Percentiles rank a stretch among this genome's conserved stretches.
Conservation (phyloP, 2,888 invertebrate species). For the Nomada fabriciana region DNA sequence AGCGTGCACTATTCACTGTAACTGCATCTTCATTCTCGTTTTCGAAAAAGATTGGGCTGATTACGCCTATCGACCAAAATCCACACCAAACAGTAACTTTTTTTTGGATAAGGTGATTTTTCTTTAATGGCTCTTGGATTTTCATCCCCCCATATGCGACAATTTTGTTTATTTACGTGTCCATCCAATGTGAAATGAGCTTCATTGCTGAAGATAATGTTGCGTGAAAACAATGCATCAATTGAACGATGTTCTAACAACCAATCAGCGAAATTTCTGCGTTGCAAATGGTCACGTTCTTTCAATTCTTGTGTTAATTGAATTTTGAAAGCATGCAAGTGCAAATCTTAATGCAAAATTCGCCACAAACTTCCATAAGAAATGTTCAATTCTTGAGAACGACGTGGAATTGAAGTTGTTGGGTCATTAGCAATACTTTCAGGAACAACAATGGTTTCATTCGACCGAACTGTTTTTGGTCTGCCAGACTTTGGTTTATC, state of each 20-base stretch:
- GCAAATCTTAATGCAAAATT: constrained; percentile 5
- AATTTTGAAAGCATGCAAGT: not conserved
- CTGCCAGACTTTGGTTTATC: not conserved
- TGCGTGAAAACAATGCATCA: constrained; percentile 11
- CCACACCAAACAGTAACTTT: constrained; percentile 80
- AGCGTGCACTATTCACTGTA: not conserved
- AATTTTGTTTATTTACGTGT: no score
- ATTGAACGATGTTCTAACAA: constrained; percentile 14
- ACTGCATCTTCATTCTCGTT: constrained; percentile 46
- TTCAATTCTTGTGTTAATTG: not conserved
- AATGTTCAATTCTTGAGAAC: constrained; percentile 17
- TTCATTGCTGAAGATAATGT: constrained; percentile 8
- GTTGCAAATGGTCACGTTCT: not conserved
- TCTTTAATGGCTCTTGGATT: constrained; percentile 73
- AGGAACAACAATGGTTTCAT: not conserved
- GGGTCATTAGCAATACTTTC: not conserved
- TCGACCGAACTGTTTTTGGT: not conserved
- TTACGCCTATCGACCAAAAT: constrained; percentile 79
- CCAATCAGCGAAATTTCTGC: constrained; percentile 13
- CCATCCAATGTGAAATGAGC: not conserved
- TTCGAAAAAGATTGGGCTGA: constrained; percentile 79
- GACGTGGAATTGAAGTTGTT: constrained; percentile 2
- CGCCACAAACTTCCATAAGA: constrained; percentile 3
- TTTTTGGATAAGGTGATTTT: constrained; percentile 76
- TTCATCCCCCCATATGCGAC: constrained; percentile 72